These are phyloP conservation scores for Hyaena hyaena DNA, from an alignment of 2,113 vertebrate genomes.

Conservation along the genomic window DNA sequence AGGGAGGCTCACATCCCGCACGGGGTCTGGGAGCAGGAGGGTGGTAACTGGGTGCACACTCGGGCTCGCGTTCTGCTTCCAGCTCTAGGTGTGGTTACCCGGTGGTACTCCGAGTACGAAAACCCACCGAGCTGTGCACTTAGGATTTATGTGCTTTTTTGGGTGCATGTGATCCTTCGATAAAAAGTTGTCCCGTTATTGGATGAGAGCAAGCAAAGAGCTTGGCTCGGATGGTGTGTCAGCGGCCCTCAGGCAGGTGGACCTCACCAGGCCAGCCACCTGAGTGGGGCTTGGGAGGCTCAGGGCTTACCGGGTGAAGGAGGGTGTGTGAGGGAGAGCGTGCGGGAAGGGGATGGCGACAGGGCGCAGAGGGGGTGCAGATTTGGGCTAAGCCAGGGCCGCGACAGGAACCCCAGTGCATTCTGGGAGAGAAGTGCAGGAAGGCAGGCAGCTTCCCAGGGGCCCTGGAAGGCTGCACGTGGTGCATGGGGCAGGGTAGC, in stretches of 20 bases:
- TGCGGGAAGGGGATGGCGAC: too few relatives aligned
- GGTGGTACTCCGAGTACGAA: background rate
- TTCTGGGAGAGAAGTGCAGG: background rate
- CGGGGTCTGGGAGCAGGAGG: background rate
- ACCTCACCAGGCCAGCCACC: background rate
- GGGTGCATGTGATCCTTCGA: background rate
- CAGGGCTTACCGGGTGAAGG: background rate
- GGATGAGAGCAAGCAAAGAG: background rate
- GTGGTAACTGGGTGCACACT: background rate
- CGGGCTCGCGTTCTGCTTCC: background rate
- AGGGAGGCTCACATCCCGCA: background rate
- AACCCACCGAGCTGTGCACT: background rate
- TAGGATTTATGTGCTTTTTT: background rate
- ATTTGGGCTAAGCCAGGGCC: background rate
- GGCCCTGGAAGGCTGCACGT: background rate
- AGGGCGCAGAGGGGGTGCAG: rapidly evolving
- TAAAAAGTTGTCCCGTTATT: background rate
- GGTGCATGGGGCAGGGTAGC: background rate
- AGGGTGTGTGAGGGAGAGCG: background rate
- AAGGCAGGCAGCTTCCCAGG: background rate
- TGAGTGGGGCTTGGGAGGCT: background rate
- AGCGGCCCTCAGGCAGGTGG: background rate
- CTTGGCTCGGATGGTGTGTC: background rate
- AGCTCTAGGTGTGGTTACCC: background rate
- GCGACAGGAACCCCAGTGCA: background rate